These are phyloP conservation scores for Onychostruthus taczanowskii DNA, from an alignment of 2,113 vertebrate species.

Conservation along the genomic window DNA sequence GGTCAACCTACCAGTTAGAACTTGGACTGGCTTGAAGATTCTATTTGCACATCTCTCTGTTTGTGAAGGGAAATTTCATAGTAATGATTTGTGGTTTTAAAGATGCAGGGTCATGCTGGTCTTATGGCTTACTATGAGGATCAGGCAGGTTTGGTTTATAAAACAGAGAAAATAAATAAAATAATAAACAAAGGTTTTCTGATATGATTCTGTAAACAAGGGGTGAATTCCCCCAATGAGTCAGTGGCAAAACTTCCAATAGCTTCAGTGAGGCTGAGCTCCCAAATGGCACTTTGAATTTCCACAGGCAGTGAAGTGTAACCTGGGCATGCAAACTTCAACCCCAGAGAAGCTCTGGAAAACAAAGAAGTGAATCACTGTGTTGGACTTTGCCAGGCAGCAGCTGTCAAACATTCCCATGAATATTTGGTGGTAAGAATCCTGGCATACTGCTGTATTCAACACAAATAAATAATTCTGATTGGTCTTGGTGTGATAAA, in stretches of 20 bases:
- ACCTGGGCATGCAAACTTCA: not conserved
- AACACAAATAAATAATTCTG: not conserved
- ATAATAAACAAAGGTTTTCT: not conserved
- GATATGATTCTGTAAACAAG: not conserved
- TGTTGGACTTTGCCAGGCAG: not conserved
- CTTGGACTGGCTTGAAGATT: not conserved
- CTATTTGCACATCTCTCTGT: not conserved
- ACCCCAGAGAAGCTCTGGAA: not conserved
- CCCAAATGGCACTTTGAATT: not conserved
- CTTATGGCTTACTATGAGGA: not conserved
- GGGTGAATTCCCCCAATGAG: not conserved
- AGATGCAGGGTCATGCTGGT: not conserved
- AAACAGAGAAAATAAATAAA: not conserved
- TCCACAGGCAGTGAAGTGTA: not conserved
- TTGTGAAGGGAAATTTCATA: not conserved
- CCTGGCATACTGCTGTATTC: not conserved
- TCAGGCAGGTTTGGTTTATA: not conserved
- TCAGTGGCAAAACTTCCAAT: not conserved
- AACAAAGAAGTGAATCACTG: not conserved
- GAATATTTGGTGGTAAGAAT: not conserved
- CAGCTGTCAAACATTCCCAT: not conserved
- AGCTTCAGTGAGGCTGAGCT: not conserved
- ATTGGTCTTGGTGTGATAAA: not conserved
- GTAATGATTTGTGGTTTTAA: not conserved
- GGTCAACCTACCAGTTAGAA: not conserved